A percentile compares a stretch with the other conserved stretches of the same genome.
Conservation (phyloP, 30 jellyfish, hydroid and myxozoan genomes). For the Chironex yamaguchii region DNA sequence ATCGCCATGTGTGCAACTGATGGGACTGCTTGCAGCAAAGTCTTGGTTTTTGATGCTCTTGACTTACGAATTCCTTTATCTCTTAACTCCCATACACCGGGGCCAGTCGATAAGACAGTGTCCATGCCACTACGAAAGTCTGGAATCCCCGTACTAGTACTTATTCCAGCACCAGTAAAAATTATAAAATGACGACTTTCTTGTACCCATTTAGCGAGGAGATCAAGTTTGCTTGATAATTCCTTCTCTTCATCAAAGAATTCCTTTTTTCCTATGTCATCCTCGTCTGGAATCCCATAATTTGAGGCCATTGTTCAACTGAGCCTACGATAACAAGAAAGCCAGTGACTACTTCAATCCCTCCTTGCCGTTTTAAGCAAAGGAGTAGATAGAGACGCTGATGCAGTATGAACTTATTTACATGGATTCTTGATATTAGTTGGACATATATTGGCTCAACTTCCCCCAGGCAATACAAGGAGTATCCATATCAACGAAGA, state of each 20-base stretch:
- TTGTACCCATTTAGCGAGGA: slow-evolving; percentile 74
- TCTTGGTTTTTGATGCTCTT: slow-evolving; percentile 27
- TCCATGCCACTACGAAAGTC: slow-evolving; percentile 94
- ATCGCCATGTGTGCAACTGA: slow-evolving; percentile 86
- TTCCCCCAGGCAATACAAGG: too few relatives aligned
- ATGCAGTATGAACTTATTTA: too few relatives aligned
- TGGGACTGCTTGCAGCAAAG: slow-evolving; percentile 81
- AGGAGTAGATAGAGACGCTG: too few relatives aligned
- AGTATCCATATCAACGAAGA: too few relatives aligned
- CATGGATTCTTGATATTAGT: too few relatives aligned
- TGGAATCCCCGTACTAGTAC: slow-evolving; percentile 96
- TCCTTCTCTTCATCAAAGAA: slow-evolving; percentile 65
- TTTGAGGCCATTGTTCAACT: slow-evolving; percentile 10
- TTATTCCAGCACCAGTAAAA: slow-evolving; percentile 93
- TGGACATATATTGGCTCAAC: too few relatives aligned
- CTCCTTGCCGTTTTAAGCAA: too few relatives aligned
- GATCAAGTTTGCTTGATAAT: slow-evolving; percentile 56
- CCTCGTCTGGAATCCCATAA: slow-evolving; percentile 63
- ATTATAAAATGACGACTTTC: slow-evolving; percentile 66
- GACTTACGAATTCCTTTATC: slow-evolving; percentile 61
- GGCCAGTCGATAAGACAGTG: slow-evolving; percentile 89
- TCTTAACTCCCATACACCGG: slow-evolving; percentile 94
- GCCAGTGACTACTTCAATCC: not conserved
- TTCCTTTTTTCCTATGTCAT: slow-evolving; percentile 57
- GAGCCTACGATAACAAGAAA: not conserved